Conservation (phyloP, 2,888 invertebrate species). For the Odontocolon sp. region DNA sequence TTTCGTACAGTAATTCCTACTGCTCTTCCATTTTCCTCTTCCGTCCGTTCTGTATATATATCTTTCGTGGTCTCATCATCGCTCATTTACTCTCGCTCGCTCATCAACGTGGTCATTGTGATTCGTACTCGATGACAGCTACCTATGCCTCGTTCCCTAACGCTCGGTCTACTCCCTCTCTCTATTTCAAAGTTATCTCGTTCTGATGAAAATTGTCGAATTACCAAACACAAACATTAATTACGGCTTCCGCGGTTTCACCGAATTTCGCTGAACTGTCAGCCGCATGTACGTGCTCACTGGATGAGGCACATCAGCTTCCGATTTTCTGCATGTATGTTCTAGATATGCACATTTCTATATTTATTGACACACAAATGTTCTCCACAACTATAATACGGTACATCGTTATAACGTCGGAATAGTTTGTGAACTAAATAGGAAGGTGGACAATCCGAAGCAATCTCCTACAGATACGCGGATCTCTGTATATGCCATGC, state of each 20-base stretch:
- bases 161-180: not conserved
- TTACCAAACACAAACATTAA: constrained; percentile 58
- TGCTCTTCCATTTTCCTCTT: not conserved
- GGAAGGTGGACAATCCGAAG: not conserved
- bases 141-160: constrained; percentile 25
- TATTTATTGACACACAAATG: constrained; percentile 37
- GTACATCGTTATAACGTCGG: constrained; percentile 35
- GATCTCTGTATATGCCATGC: not conserved
- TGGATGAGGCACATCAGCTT: constrained; percentile 13
- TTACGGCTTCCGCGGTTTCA: constrained; percentile 53
- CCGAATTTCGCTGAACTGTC: constrained; percentile 56
- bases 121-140: constrained; percentile 43
- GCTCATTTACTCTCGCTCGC: constrained; percentile 13
- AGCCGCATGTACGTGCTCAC: constrained; percentile 37
- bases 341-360: constrained; percentile 3
- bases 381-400: not conserved
- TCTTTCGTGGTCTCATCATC: constrained; percentile 7
- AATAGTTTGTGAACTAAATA: constrained; percentile 43
- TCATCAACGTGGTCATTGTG: constrained; percentile 51
- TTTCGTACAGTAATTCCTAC: not conserved
- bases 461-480: constrained; percentile 6
- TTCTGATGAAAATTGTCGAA: constrained; percentile 55
- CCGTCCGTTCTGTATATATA: not conserved
- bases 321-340: not conserved
- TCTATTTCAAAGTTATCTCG: constrained; percentile 42